Base-by-base conservation (phyloP, 2,797 vertebrate genomes). In the Cynopterus sphinx region DNA sequence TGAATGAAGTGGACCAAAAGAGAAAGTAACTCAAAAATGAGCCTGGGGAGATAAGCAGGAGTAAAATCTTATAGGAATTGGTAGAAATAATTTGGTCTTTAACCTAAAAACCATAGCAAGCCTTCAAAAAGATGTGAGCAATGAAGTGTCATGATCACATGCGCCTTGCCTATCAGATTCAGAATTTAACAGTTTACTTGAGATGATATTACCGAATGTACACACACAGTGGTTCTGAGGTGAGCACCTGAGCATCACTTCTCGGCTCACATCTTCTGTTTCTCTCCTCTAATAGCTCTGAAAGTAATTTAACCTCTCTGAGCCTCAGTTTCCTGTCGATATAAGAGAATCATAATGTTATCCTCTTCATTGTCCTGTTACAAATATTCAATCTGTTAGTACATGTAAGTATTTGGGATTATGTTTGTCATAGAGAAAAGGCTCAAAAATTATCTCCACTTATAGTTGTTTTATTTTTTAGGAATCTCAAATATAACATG, bases 401-500 rank as follows among this genome's bases (percentile, higher is more conserved):
- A 53, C 5, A 33, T 57, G 51, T 36, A 36, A 36, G 21, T 74
- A 16, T 68, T 63, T 73, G 78, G 24, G n/a, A 55, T n/a, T 43
- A 31, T 82, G n/a, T 3, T 81, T 70, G 19, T 63, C n/a, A 36
- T 46, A 55, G 36, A 74, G 74, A 86, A 82, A 78, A 94, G 36
- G 5, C 33, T 68, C 41, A 61, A 67, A 78, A 92, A 41, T 53
- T 36, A 24, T 33, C 17, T 33, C 31, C 46, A 51, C 24, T 91
- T 83, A 4, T 9, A 16, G 28, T 43, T 57, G 65, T 11, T 68
- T 68, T 33, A 46, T 28, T 8, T 16, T n/a, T 91, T 46, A 53
- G 70, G 75, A 79, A 51, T 73, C 53, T 94, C 65, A 94, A 79
- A 51, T 53, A 77, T n/a, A 71, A 24, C 19, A 73, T 53, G 41